Percentiles rank a stretch among this genome's conserved stretches.
Evolutionary conservation across 2,113 vertebrate genomes (phyloP).

Genomic region (Charina bottae): DNA sequence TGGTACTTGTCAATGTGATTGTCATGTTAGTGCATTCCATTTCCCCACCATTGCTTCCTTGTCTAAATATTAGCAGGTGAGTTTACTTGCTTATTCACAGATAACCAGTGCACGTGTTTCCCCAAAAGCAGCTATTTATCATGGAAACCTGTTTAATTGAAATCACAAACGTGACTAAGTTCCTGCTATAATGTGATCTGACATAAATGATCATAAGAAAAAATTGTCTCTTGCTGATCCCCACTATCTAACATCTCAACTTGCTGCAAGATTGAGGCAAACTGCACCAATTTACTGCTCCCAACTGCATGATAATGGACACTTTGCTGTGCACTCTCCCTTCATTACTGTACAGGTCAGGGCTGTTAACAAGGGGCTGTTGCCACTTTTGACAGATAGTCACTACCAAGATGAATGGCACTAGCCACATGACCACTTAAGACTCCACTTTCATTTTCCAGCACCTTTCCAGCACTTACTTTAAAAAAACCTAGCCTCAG

Average conservation of each 20-base stretch:
- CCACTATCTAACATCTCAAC: conserved; percentile 86
- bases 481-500: conserved; percentile 47
- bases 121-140: conserved; percentile 51
- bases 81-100: conserved; percentile 56
- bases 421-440: conserved; percentile 91
- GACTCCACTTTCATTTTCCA: conserved; percentile 78
- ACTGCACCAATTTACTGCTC: conserved; percentile 91
- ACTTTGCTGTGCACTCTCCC: conserved; percentile 82
- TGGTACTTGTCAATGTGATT: conserved; percentile 43
- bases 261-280: conserved; percentile 87
- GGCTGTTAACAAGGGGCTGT: conserved; percentile 84
- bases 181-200: conserved; percentile 82
- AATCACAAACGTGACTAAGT: conserved; percentile 80
- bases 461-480: conserved; percentile 80
- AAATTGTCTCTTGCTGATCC: conserved; percentile 86
- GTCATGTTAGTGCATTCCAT: conserved; percentile 41
- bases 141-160: conserved; percentile 77
- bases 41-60: conserved; percentile 27
- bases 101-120: conserved; percentile 34
- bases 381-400: conserved; percentile 86
- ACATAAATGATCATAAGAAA: conserved; percentile 89
- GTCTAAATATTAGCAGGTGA: conserved; percentile 61
- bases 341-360: conserved; percentile 88
- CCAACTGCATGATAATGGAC: conserved; percentile 88
- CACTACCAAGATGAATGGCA: conserved; percentile 87